These are phyloP conservation scores for Drosophila kepulauana DNA, from an alignment of 1,140 invertebrate species.

Conservation along the genomic window DNA sequence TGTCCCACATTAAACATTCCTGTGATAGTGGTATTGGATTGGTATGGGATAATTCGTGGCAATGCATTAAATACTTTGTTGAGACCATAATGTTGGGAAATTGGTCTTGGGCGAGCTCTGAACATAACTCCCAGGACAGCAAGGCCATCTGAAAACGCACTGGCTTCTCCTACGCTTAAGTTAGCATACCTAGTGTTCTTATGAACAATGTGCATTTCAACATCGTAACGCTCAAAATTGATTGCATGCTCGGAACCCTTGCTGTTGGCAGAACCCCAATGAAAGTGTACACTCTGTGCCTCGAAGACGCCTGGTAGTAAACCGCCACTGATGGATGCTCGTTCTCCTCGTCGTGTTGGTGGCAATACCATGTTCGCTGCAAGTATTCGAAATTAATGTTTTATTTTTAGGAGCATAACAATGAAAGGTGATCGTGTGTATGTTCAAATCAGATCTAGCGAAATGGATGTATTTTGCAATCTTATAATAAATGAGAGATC, in stretches of 20 bases:
- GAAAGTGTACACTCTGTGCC: constrained; percentile 89
- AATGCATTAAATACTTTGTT: constrained; percentile 62
- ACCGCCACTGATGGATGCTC: constrained; percentile 88
- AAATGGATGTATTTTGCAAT: no score
- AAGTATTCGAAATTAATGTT: no score
- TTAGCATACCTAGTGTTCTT: constrained; percentile 56
- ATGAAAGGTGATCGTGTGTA: no score
- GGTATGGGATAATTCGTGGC: constrained; percentile 41
- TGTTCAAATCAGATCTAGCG: no score
- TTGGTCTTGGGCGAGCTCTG: neutral
- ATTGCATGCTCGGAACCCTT: constrained; percentile 72
- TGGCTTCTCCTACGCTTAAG: constrained; percentile 47
- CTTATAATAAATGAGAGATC: neutral
- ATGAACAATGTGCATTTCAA: constrained; percentile 80
- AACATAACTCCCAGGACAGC: constrained; percentile 70
- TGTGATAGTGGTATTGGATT: constrained; percentile 45
- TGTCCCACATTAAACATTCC: constrained; percentile 33
- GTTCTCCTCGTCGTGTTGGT: constrained; percentile 36
- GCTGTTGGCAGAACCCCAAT: constrained; percentile 86
- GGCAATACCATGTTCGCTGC: constrained; percentile 62
- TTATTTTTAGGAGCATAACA: no score
- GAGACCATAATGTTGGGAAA: constrained; percentile 24
- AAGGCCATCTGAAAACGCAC: constrained; percentile 54
- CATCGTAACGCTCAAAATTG: constrained; percentile 56
- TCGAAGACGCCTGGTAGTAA: constrained; percentile 87